Percentiles rank a stretch among this genome's conserved stretches.
Evolutionary conservation across 2,888 invertebrate genomes (phyloP).

Genomic region (Phytoseiulus persimilis): DNA sequence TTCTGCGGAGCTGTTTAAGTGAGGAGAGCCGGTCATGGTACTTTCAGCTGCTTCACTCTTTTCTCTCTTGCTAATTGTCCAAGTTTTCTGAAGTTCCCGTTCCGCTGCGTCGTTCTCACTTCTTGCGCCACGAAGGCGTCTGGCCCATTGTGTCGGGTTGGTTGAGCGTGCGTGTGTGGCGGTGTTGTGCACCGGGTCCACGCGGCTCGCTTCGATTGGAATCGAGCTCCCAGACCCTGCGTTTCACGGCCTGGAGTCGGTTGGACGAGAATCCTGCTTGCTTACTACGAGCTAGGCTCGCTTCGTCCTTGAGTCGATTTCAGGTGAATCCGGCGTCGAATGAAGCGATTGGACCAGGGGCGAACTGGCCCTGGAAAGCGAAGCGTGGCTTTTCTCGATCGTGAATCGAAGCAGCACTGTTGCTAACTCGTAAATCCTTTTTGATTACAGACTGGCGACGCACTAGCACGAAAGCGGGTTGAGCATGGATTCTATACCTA

Average conservation of each 20-base stretch:
- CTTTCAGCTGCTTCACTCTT: not conserved
- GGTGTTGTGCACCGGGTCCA: not conserved
- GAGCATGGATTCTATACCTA: not conserved
- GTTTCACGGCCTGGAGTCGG: not conserved
- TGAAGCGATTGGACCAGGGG: too few species aligned
- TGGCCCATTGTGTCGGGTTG: not conserved
- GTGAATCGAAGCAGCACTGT: not conserved
- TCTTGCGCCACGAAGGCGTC: not conserved
- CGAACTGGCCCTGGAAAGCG: too few species aligned
- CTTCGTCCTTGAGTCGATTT: too few species aligned
- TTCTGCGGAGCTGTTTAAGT: not conserved
- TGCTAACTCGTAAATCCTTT: not conserved
- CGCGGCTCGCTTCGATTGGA: not conserved
- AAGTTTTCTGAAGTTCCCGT: slow-evolving; percentile 5
- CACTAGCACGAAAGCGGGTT: not conserved
- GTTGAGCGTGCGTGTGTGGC: not conserved
- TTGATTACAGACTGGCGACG: not conserved
- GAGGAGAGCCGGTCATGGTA: not conserved
- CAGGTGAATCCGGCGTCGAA: too few species aligned
- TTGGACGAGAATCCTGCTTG: too few species aligned
- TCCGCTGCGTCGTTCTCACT: not conserved
- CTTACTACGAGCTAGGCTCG: too few species aligned
- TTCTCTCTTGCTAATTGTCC: not conserved
- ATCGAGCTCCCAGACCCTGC: not conserved
- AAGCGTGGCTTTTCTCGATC: not conserved